Percentiles rank a stretch among this genome's conserved stretches.
Conservation (phyloP, 2,888 invertebrate genomes). For the Vanessa cardui region DNA sequence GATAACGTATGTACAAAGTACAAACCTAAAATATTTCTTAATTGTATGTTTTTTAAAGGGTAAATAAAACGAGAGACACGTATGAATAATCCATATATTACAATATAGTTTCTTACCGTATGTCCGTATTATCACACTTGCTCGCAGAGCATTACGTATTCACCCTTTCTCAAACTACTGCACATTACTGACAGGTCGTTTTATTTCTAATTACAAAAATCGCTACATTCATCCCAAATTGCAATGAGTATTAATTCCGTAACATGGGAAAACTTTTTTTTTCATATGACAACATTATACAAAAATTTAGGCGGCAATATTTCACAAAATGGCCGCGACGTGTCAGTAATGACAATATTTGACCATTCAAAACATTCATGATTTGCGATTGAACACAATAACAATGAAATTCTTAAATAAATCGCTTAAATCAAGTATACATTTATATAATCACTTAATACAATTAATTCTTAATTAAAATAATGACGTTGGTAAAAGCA, state of each 20-base stretch:
- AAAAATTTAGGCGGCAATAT: slow-evolving; percentile 2
- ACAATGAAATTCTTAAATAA: slow-evolving; percentile 11
- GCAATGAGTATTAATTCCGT: too few relatives aligned
- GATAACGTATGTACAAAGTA: background rate
- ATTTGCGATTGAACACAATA: slow-evolving; percentile 4
- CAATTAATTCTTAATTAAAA: slow-evolving; percentile 10
- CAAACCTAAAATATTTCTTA: too few relatives aligned
- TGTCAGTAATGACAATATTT: slow-evolving; percentile 1
- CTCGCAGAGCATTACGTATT: slow-evolving; percentile 26
- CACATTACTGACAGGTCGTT: slow-evolving; percentile 10
- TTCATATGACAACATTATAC: background rate
- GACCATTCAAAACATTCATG: slow-evolving; percentile 8
- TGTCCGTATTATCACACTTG: slow-evolving; percentile 37
- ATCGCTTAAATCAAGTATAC: slow-evolving; percentile 19
- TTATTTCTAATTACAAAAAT: background rate
- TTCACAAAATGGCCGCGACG: background rate
- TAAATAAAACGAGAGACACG: slow-evolving; percentile 23
- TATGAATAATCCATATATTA: slow-evolving; percentile 38
- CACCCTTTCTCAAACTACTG: background rate
- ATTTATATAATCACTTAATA: slow-evolving; percentile 25
- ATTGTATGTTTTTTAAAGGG: background rate
- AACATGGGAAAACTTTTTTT: background rate
- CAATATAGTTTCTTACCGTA: slow-evolving; percentile 36
- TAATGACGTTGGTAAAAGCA: slow-evolving; percentile 4
- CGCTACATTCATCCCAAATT: background rate